phyloP scores from a whole-genome alignment of 1,140 invertebrate species.

The Andrena cerasifolii region DNA sequence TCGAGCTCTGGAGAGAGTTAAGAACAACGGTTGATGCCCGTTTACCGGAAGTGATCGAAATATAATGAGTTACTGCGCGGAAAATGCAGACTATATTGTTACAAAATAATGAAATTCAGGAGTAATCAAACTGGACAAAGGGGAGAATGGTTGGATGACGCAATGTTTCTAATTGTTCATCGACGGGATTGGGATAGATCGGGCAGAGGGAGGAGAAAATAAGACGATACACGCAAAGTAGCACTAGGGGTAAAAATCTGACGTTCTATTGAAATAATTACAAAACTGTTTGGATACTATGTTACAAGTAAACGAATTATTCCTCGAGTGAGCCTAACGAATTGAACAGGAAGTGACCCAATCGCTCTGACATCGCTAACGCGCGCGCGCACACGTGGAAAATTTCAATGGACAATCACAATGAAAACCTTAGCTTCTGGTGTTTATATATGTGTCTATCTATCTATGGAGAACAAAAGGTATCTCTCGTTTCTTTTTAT shows the following conservation, averaged over 20 bases:
- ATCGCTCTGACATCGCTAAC: conserved; percentile 19
- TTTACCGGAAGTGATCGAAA: not conserved
- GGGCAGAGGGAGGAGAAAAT: not conserved
- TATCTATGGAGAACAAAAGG: conserved; percentile 22
- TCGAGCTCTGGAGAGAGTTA: not conserved
- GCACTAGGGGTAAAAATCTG: conserved; percentile 26
- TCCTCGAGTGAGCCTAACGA: not conserved
- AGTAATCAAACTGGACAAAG: conserved; percentile 8
- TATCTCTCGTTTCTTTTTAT: not conserved
- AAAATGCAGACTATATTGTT: conserved; percentile 27
- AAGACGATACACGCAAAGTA: not conserved
- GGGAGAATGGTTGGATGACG: conserved; percentile 1
- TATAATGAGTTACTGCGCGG: not conserved
- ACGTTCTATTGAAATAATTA: conserved; percentile 23
- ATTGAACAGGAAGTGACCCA: conserved; percentile 12
- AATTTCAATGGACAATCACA: conserved; percentile 26
- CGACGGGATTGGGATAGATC: not conserved
- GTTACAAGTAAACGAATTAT: conserved; percentile 21
- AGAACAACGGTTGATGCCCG: not conserved
- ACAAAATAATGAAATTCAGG: conserved; percentile 9
- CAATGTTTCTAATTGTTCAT: not conserved
- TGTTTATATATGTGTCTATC: not conserved
- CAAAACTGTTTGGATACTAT: conserved; percentile 23
- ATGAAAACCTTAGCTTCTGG: conserved; percentile 30
- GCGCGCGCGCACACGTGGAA: not conserved